Conservation (phyloP, 2,888 invertebrate genomes). For the Anthrax anthrax region DNA sequence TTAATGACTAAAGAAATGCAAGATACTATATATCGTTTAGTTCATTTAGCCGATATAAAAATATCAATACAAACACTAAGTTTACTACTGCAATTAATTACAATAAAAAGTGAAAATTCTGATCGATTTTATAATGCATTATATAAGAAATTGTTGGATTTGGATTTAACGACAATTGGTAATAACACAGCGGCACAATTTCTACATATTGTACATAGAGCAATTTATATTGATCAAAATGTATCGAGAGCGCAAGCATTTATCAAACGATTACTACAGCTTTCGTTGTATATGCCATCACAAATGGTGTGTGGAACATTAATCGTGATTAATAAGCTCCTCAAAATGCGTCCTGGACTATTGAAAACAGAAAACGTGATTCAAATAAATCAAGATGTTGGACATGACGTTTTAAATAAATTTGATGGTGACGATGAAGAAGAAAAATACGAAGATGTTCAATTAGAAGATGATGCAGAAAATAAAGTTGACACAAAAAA, state of each 20-base stretch:
- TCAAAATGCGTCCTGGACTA: constrained; percentile 54
- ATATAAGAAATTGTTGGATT: constrained; percentile 72
- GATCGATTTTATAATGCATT: constrained; percentile 67
- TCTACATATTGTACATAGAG: constrained; percentile 74
- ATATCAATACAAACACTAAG: constrained; percentile 40
- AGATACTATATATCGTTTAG: constrained; percentile 64
- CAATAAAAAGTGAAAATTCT: constrained; percentile 26
- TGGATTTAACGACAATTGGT: constrained; percentile 44
- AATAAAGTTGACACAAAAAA: background rate
- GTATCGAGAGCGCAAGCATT: constrained; percentile 62
- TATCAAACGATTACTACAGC: constrained; percentile 63
- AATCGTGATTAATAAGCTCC: constrained; percentile 37
- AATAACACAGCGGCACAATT: constrained; percentile 58
- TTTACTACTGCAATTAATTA: constrained; percentile 25
- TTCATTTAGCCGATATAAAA: constrained; percentile 65
- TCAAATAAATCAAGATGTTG: constrained; percentile 13
- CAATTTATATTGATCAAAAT: constrained; percentile 65
- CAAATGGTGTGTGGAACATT: constrained; percentile 71
- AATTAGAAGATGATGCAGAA: constrained; percentile 3
- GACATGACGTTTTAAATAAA: constrained; percentile 20
- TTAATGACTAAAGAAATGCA: constrained; percentile 32
- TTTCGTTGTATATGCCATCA: constrained; percentile 55
- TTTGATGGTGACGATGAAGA: constrained; percentile 31
- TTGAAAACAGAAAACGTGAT: constrained; percentile 21
- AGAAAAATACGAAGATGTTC: constrained; percentile 25